Evolutionary conservation across 2,888 invertebrate species (phyloP).

Genomic region (Orthosia gothica): DNA sequence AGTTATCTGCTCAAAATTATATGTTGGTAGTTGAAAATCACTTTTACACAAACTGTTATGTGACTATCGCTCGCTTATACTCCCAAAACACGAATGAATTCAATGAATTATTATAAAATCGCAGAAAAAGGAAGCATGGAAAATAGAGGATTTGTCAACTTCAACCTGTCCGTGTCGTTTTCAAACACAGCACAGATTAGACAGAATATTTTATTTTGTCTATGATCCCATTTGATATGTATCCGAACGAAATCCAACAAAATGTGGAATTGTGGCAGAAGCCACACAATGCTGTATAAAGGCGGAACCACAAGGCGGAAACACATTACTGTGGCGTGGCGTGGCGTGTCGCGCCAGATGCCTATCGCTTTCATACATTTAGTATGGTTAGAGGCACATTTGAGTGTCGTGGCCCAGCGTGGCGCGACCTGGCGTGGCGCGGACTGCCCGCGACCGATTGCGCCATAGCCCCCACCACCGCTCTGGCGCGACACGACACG

Average conservation of each 20-base stretch:
- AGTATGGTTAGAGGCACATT: too few relatives aligned
- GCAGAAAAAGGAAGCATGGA: constrained; percentile 69
- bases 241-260: constrained; percentile 27
- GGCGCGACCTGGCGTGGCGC: too few relatives aligned
- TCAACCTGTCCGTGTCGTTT: constrained; percentile 68
- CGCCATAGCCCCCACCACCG: too few relatives aligned
- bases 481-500: too few relatives aligned
- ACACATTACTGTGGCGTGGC: too few relatives aligned
- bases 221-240: constrained; percentile 41
- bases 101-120: constrained; percentile 69
- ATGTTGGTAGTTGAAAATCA: constrained; percentile 64
- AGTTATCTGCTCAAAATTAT: constrained; percentile 36
- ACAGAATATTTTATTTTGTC: constrained; percentile 52
- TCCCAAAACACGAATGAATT: constrained; percentile 72
- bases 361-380: too few relatives aligned
- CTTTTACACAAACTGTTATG: constrained; percentile 27
- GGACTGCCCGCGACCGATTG: too few relatives aligned
- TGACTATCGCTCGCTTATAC: constrained; percentile 54
- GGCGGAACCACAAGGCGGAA: too few relatives aligned
- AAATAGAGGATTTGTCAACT: constrained; percentile 68
- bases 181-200: constrained; percentile 62
- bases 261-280: too few relatives aligned
- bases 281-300: too few relatives aligned
- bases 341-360: too few relatives aligned
- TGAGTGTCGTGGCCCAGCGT: too few relatives aligned